A percentile compares a stretch with the other conserved stretches of the same genome.
These are phyloP conservation scores for Iselma pallidipennis DNA, from an alignment of 2,888 invertebrate species.

Conservation along the genomic window DNA sequence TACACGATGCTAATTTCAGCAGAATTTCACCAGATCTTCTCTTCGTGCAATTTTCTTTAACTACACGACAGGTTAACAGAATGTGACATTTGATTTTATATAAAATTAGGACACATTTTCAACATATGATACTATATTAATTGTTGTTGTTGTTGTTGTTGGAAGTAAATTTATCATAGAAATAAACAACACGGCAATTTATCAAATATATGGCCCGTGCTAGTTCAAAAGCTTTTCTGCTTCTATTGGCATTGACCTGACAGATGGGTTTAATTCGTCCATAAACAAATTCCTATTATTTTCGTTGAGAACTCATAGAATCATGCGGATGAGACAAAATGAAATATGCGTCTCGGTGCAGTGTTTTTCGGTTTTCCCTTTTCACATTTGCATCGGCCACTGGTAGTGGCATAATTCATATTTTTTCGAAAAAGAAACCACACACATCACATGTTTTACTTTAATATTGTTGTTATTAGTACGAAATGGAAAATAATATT, in stretches of 20 bases:
- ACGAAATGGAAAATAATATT: too few species aligned
- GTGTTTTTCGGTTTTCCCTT: background rate
- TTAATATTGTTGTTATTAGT: too few species aligned
- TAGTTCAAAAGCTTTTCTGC: background rate
- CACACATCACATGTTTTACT: too few species aligned
- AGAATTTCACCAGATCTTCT: background rate
- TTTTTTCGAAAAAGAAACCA: too few species aligned
- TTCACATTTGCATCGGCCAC: background rate
- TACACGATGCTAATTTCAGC: background rate
- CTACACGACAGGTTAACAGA: too few species aligned
- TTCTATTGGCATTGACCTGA: background rate
- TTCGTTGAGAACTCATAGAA: background rate
- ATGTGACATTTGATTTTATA: too few species aligned
- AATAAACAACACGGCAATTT: background rate
- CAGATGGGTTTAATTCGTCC: background rate
- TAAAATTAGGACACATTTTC: too few species aligned
- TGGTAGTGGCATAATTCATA: background rate
- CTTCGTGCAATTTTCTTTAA: constrained; percentile 3
- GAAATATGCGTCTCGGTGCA: background rate
- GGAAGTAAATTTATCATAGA: background rate
- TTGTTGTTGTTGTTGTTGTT: too few species aligned
- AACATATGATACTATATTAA: background rate
- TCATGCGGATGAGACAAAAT: background rate
- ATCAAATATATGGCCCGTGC: background rate
- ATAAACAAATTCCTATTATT: background rate